These are phyloP conservation scores for Leptodactylus fuscus DNA, from an alignment of 2,113 vertebrate species.

Conservation along the genomic window DNA sequence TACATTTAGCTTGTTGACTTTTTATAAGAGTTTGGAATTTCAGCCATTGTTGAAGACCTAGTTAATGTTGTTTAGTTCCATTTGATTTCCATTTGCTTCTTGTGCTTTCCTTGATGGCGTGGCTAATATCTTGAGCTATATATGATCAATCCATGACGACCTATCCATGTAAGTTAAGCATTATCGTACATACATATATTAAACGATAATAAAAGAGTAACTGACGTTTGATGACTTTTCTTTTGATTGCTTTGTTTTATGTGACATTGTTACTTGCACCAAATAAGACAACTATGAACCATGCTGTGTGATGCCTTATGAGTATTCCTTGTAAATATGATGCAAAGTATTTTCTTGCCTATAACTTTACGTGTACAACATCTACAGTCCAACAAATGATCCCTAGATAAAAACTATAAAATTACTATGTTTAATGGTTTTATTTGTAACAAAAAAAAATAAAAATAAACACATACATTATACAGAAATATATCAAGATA, in stretches of 20 bases:
- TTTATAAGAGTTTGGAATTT: slow-evolving; percentile 28
- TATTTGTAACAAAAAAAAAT: background rate
- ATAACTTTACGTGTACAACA: background rate
- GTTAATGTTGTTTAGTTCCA: background rate
- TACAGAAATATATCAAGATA: background rate
- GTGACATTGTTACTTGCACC: background rate
- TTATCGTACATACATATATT: background rate
- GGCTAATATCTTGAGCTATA: background rate
- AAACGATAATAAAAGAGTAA: background rate
- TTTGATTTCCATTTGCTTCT: background rate
- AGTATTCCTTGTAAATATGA: slow-evolving; percentile 1
- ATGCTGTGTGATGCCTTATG: slow-evolving; percentile 22
- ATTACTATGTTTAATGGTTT: background rate
- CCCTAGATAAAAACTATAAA: background rate
- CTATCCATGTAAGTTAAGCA: background rate
- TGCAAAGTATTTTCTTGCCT: slow-evolving; percentile 1
- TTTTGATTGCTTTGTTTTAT: background rate
- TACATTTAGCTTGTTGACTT: background rate
- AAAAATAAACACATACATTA: background rate
- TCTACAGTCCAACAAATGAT: slow-evolving; percentile 1
- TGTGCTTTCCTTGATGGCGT: background rate
- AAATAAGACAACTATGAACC: background rate
- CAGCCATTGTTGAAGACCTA: slow-evolving; percentile 23
- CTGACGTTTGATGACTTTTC: background rate
- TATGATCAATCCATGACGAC: background rate